These are phyloP conservation scores for Triplophysa dalaica DNA, from an alignment of 2,113 vertebrate species.

Conservation along the genomic window DNA sequence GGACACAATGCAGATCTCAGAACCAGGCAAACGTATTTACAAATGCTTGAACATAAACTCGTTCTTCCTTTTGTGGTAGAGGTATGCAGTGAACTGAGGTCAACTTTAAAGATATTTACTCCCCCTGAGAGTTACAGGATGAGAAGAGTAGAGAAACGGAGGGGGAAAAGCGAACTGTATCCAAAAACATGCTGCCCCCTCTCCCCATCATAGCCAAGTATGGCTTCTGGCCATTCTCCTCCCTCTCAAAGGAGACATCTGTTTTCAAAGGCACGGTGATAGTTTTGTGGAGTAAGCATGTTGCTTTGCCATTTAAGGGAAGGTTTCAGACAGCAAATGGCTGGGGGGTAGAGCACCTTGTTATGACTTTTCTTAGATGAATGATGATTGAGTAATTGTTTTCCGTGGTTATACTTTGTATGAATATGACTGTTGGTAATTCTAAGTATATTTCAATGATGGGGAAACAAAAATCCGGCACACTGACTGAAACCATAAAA, in stretches of 20 bases:
- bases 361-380: not conserved
- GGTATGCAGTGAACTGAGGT: conserved; percentile 40
- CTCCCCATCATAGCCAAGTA: conserved; percentile 40
- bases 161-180: conserved; percentile 7
- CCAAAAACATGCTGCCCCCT: conserved; percentile 34
- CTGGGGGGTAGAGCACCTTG: not conserved
- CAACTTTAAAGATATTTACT: conserved; percentile 28
- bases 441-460: not conserved
- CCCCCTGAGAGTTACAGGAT: conserved; percentile 29
- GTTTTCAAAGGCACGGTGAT: conserved; percentile 22
- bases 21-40: conserved; percentile 13
- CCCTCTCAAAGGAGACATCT: conserved; percentile 12
- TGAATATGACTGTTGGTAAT: not conserved
- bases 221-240: conserved; percentile 23
- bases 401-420: not conserved
- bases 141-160: not conserved
- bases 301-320: conserved; percentile 41
- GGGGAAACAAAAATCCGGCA: not conserved
- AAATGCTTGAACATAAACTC: not conserved
- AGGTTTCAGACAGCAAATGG: conserved; percentile 19
- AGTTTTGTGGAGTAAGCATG: conserved; percentile 21
- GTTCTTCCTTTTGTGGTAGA: conserved; percentile 54
- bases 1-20: conserved; percentile 33
- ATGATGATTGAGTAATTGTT: conserved; percentile 2
- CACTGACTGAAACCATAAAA: not conserved